These are phyloP conservation scores for Isichthys henryi DNA, from an alignment of 2,113 vertebrate genomes.

Conservation along the genomic window DNA sequence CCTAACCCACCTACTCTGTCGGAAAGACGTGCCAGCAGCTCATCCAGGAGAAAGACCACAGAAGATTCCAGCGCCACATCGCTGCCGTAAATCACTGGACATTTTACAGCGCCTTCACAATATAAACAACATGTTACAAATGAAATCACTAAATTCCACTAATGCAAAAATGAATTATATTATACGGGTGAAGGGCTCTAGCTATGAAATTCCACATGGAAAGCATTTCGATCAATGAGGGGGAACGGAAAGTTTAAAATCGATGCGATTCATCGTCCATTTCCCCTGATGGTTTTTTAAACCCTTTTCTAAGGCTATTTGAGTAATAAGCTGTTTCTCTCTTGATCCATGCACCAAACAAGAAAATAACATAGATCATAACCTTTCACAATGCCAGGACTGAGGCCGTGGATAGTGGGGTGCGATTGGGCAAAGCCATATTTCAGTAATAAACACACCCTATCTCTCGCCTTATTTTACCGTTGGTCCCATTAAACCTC, in stretches of 20 bases:
- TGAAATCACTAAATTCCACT: background rate
- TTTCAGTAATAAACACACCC: background rate
- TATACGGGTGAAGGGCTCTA: background rate
- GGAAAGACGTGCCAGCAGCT: background rate
- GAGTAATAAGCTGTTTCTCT: background rate
- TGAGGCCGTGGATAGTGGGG: background rate
- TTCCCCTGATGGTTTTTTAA: background rate
- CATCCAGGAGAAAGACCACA: background rate
- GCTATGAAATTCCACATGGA: background rate
- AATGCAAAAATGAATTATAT: background rate
- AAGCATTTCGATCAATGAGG: background rate
- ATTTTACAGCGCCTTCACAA: background rate
- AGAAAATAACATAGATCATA: background rate
- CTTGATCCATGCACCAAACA: background rate
- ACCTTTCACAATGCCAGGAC: background rate
- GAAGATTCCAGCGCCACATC: background rate
- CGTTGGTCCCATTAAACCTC: background rate
- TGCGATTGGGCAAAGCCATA: background rate
- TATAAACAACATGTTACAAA: background rate
- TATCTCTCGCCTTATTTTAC: background rate
- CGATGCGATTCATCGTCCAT: background rate
- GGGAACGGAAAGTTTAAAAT: background rate
- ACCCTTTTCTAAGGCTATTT: background rate
- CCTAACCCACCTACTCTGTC: background rate
- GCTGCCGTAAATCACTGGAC: background rate